Conservation (phyloP, 2,888 invertebrate genomes). For the Scaptomyza reducta region DNA sequence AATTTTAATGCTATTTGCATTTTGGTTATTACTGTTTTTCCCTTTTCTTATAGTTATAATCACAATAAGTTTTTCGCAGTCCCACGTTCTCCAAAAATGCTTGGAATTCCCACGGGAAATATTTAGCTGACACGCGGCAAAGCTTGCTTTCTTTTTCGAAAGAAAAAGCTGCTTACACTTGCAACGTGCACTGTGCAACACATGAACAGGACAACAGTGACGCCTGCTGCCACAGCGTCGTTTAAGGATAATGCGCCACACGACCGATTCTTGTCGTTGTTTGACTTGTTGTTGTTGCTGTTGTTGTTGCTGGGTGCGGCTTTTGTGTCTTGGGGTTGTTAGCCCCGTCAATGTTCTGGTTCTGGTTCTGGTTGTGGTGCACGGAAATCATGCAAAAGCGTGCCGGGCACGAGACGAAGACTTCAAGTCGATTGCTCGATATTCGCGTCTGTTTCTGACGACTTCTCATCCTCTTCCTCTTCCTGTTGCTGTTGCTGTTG, state of each 20-base stretch:
- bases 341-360: slow-evolving; percentile 11
- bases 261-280: slow-evolving; percentile 22
- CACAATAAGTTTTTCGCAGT: slow-evolving; percentile 54
- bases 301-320: neutral
- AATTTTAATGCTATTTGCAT: neutral
- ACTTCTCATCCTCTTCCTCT: slow-evolving; percentile 26
- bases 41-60: slow-evolving; percentile 6
- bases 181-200: slow-evolving; percentile 44
- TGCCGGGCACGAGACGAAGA: slow-evolving; percentile 64
- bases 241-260: slow-evolving; percentile 77
- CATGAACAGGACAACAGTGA: slow-evolving; percentile 55
- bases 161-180: slow-evolving; percentile 67
- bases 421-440: slow-evolving; percentile 24
- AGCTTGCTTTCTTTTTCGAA: slow-evolving; percentile 26
- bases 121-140: slow-evolving; percentile 42
- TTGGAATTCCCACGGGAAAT: slow-evolving; percentile 73
- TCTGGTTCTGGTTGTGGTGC: slow-evolving; percentile 1
- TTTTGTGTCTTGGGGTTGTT: slow-evolving; percentile 50
- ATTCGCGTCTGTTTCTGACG: slow-evolving; percentile 55
- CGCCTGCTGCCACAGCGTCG: slow-evolving; percentile 60
- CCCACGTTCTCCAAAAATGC: slow-evolving; percentile 54
- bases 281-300: neutral
- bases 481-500: neutral
- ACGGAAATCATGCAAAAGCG: slow-evolving; percentile 75
- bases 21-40: neutral